Evolutionary conservation across 2,113 vertebrate genomes (phyloP).

Genomic region (Apteryx mantelli): DNA sequence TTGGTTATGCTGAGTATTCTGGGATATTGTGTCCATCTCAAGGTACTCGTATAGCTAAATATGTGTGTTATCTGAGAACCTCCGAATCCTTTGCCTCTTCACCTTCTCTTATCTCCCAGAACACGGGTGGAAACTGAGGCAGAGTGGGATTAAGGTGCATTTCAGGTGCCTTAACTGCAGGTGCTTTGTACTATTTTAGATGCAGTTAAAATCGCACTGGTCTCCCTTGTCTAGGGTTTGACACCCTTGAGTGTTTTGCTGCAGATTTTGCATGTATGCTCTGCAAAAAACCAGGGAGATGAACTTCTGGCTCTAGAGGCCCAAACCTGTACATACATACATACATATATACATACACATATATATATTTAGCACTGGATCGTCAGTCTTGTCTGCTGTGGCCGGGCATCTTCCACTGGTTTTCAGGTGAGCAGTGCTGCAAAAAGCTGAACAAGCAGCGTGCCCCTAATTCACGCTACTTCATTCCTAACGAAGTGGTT

Average conservation of each 20-base stretch:
- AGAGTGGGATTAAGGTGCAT: neutral
- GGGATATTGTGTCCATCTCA: neutral
- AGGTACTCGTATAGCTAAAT: neutral
- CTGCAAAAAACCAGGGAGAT: rapidly evolving
- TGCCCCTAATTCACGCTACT: neutral
- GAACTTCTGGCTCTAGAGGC: neutral
- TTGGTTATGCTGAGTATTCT: neutral
- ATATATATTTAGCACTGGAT: neutral
- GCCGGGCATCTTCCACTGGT: rapidly evolving
- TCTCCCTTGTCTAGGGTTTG: neutral
- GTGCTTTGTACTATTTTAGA: neutral
- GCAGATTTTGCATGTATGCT: neutral
- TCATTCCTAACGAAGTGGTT: neutral
- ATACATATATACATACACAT: too few species aligned
- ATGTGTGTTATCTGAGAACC: neutral
- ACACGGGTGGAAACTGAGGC: neutral
- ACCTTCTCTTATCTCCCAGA: neutral
- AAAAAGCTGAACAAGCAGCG: neutral
- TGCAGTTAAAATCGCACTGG: neutral
- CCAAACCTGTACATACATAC: too few species aligned
- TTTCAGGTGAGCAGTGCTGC: neutral
- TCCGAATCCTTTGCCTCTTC: neutral
- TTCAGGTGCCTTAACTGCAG: neutral
- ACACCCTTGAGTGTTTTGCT: neutral
- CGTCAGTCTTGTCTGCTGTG: neutral